Conservation (phyloP, 2,113 vertebrate genomes). For the Polypterus senegalus region DNA sequence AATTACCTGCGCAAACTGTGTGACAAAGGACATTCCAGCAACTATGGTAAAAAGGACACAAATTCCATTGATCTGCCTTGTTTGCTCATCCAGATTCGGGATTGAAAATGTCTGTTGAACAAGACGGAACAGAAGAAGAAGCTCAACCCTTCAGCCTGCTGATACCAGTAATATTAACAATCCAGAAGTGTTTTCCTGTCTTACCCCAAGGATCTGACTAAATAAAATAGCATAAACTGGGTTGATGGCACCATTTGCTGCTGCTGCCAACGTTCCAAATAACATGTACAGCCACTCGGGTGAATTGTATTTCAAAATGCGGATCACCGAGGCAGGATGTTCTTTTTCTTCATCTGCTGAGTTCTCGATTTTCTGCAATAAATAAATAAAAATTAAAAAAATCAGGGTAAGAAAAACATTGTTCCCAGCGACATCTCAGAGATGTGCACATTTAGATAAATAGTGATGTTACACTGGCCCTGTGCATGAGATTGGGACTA, state of each 20-base stretch:
- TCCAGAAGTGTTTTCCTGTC: neutral
- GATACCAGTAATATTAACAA: neutral
- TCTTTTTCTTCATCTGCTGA: constrained; percentile 11
- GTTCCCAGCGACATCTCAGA: too few relatives aligned
- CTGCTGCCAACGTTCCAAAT: constrained; percentile 50
- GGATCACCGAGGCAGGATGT: constrained; percentile 37
- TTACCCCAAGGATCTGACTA: constrained; percentile 56
- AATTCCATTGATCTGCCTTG: constrained; percentile 34
- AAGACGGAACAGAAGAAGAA: neutral
- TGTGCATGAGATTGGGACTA: too few relatives aligned
- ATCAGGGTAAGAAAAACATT: too few relatives aligned
- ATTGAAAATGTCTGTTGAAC: constrained; percentile 46
- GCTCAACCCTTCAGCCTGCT: neutral
- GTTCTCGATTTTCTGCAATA: constrained; percentile 23
- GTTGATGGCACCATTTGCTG: constrained; percentile 43
- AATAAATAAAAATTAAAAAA: too few relatives aligned
- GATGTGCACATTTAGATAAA: too few relatives aligned
- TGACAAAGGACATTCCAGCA: constrained; percentile 42
- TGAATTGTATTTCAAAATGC: constrained; percentile 53
- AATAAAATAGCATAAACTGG: constrained; percentile 52
- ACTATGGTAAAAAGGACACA: constrained; percentile 49
- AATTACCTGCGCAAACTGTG: constrained; percentile 51
- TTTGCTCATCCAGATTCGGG: constrained; percentile 36
- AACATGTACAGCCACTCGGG: constrained; percentile 58
- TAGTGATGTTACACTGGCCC: too few relatives aligned